Percentiles rank a stretch among this genome's conserved stretches.
Conservation (phyloP, 2,888 invertebrate genomes). For the Helleia helle region DNA sequence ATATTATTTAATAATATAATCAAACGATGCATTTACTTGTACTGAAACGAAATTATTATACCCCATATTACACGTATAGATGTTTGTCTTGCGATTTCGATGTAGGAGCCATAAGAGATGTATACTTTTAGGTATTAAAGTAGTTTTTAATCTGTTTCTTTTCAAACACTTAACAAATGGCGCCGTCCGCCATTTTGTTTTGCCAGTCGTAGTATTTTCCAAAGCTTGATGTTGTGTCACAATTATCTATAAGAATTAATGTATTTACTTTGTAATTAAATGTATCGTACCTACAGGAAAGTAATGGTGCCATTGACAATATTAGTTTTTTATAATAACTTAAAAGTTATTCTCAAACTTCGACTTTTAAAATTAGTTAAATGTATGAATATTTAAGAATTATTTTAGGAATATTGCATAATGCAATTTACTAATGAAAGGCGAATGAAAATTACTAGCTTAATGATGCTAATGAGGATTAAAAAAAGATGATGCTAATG, state of each 20-base stretch:
- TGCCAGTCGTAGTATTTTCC: background rate
- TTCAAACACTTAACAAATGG: too few relatives aligned
- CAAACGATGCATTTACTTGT: too few relatives aligned
- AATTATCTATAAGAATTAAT: background rate
- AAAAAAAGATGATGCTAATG: too few relatives aligned
- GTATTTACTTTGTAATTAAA: conserved; percentile 10
- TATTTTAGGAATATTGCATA: conserved; percentile 3
- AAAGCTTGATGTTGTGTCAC: background rate
- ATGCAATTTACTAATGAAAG: background rate
- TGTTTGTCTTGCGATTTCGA: background rate
- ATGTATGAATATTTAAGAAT: conserved; percentile 7
- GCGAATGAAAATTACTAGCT: too few relatives aligned
- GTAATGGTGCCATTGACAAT: conserved; percentile 61
- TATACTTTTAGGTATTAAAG: background rate
- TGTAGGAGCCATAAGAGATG: background rate
- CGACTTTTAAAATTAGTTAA: background rate
- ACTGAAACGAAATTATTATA: too few relatives aligned
- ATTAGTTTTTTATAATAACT: conserved; percentile 39
- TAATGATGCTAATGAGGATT: too few relatives aligned
- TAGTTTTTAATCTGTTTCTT: background rate
- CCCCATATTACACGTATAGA: too few relatives aligned
- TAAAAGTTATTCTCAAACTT: conserved; percentile 7
- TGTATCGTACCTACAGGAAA: conserved; percentile 22
- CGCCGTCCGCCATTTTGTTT: background rate
- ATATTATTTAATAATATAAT: too few relatives aligned